These are phyloP conservation scores for Onychomys torridus DNA, from an alignment of 2,797 vertebrate genomes.

Conservation along the genomic window DNA sequence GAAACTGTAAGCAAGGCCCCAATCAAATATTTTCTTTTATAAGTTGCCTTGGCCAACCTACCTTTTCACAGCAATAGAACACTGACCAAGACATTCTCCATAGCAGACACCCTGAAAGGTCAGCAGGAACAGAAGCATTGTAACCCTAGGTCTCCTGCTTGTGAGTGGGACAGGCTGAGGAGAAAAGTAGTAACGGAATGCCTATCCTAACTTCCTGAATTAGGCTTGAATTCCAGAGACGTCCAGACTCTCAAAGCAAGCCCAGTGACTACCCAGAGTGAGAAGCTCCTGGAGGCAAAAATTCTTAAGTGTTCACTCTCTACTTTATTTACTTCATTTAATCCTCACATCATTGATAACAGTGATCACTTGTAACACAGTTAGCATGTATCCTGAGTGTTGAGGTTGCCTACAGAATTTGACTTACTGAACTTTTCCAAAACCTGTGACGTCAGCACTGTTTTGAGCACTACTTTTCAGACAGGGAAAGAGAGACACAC, in stretches of 20 bases:
- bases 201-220: neutral
- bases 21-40: neutral
- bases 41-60: neutral
- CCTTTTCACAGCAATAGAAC: neutral
- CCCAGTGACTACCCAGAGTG: neutral
- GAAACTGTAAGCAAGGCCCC: neutral
- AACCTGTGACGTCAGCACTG: neutral
- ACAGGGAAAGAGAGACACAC: neutral
- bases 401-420: neutral
- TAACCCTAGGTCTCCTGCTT: neutral
- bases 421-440: neutral
- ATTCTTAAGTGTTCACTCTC: neutral
- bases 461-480: neutral
- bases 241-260: neutral
- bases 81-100: neutral
- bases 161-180: neutral
- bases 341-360: neutral
- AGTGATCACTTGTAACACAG: neutral
- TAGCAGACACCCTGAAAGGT: neutral
- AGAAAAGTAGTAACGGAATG: neutral
- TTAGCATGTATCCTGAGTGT: no score
- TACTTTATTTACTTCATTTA: neutral
- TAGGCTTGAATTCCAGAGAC: neutral
- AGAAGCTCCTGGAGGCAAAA: neutral
- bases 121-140: neutral